phyloP scores from a whole-genome alignment of 2,888 invertebrate genomes.

The Electrophaes corylata region DNA sequence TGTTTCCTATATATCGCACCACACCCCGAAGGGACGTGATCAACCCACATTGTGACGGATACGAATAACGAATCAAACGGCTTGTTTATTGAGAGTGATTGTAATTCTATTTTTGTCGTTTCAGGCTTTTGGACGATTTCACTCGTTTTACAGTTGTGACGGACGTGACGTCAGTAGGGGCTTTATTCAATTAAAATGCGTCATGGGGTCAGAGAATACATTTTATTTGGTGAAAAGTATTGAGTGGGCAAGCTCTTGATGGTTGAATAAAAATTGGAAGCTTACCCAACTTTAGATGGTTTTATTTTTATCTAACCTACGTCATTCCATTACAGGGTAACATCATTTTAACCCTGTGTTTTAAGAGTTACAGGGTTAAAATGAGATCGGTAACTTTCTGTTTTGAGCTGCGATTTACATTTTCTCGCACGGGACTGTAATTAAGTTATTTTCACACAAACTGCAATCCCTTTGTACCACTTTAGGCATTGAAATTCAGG shows the following conservation, averaged over 20 bases:
- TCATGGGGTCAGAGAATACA: background rate
- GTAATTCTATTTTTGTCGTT: conserved; percentile 53
- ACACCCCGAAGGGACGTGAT: conserved; percentile 45
- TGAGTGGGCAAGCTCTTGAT: background rate
- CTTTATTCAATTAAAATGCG: background rate
- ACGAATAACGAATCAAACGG: conserved; percentile 47
- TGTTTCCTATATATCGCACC: conserved; percentile 21
- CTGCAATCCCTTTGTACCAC: too few species aligned
- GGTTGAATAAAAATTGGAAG: background rate
- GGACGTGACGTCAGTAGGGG: conserved; percentile 15
- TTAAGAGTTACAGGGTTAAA: too few species aligned
- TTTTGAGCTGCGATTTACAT: too few species aligned
- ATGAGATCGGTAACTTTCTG: too few species aligned
- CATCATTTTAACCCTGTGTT: too few species aligned
- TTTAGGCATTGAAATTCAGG: too few species aligned
- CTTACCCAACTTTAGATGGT: background rate
- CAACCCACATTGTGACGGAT: conserved; percentile 52
- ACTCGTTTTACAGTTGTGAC: conserved; percentile 20
- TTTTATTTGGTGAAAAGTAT: background rate
- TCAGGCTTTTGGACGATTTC: conserved; percentile 22
- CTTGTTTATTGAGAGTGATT: conserved; percentile 57
- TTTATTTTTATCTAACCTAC: background rate
- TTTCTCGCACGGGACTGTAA: too few species aligned
- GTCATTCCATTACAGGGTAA: too few species aligned
- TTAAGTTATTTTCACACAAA: too few species aligned